Evolutionary conservation across 1,140 invertebrate species (phyloP), one percentile per base, ranked within the genome.

Genomic region (Mylabris phalerata): DNA sequence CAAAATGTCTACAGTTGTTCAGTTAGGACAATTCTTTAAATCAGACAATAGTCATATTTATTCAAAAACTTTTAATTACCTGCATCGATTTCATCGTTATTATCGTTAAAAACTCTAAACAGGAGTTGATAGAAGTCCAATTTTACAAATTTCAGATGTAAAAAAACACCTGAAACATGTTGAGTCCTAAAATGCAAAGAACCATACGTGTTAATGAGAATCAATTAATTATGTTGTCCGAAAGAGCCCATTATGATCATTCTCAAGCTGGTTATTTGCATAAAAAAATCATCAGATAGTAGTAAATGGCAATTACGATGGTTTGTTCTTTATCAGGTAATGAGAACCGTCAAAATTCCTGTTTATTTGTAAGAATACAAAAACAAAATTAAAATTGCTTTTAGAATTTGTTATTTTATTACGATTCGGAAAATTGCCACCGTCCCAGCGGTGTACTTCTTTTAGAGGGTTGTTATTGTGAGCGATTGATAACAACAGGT

Each of bases 371-470:
- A 32, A 40, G 10, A 10, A 7, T 7, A 40, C 10, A 40, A 40
- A 7, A 40, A 7, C 39, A 40, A 7, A 10, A 40, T 6, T 7
- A 40, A 7, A 40, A 40, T 7, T 40, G 6, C 39, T 6, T 40
- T 7, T 10, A 90, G 88, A 96, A 95, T 77, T 72, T 95, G 55
- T 76, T 95, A 55, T 95, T 95, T 75, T 95, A 95, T 75, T 95
- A 91, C 72, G 93, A 96, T 65, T 86, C 82, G 49, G 92, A 95
- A 60, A 78, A 78, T 58, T 84, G 82, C 62, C 79, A 80, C 9
- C 78, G 88, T 42, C 92, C 91, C 0, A 89, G 88, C 1, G 93
- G 92, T 0, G 84, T 95, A 2, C 79, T 94, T 45, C 78, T 95
- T 42, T 77, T 95, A 13, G 93, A 96, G 71, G 92, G 93, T 1